Evolutionary conservation across 2,888 invertebrate genomes (phyloP), one percentile per base, ranked within the genome.

Genomic region (Omphaloscelis lunosa): DNA sequence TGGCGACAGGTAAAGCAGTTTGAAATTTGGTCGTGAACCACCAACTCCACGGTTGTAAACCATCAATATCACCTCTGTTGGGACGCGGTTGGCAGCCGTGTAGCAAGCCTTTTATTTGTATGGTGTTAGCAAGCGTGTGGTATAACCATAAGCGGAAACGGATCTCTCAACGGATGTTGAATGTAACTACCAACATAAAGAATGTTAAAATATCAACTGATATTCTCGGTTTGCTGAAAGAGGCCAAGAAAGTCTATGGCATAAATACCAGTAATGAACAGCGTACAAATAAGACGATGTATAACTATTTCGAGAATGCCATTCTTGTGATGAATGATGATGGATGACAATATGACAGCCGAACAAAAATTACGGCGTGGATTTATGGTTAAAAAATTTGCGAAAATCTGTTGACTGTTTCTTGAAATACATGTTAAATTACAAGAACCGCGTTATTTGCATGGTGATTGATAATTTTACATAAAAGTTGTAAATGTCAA

Each of bases 301-400:
- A 34, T 72, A 78, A 73, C 78, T 72, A 75, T 78, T 83, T 81
- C 85, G 85, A 81, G 82, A 86, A 82, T 83, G 83, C 74, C 80
- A 86, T 84, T 81, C 88, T 67, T 81, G 86, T 90, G 89, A 89
- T 88, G 86, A 89, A 90, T 90, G 88, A 90, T 91, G 93, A 94
- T 93, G 91, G 91, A 91, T 93, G 91, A 90, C 87, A 34, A 34
- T 34, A 88, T 88, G 95, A 94, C 95, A 94, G 93, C 91, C 88
- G 91, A 93, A 93, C 92, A 93, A 95, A 95, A 95, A 93, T 93
- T 96, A 94, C 95, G 95, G 96, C 96, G 96, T 96, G 96, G 95
- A 96, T 95, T 94, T 94, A 93, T 94, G 93, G 94, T 92, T 93
- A 93, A 92, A 92, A 92, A 92, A 91, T 79, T 93, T 91, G 90